Base-by-base conservation (phyloP, 2,113 vertebrate genomes). In the Pyxicephalus adspersus region DNA sequence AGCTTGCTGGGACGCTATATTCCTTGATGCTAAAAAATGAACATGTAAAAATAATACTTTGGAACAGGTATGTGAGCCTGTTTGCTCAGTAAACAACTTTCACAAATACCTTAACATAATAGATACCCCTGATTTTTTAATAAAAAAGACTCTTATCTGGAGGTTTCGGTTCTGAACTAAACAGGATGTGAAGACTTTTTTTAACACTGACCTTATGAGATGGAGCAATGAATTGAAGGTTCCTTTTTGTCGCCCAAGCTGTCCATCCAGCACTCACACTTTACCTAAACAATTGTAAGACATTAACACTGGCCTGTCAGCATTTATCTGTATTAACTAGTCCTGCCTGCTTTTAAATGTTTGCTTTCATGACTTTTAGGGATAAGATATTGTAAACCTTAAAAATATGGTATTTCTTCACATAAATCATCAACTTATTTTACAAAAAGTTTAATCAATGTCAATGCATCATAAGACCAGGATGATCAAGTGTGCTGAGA, bases 201-300 rank as follows among this genome's bases (percentile, higher is more conserved):
- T 52, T 3, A 45, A 45, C 15, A 45, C 9, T 45, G 11, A 6
- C 11, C 11, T 45, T 16, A 58, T 31, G 55, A 73, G 52, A 29
- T 28, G 17, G 70, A 34, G 54, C 23, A 38, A 29, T 19, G 0
- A 73, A 29, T 9, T 34, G 29, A 28, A 23, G 54, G 22, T 20
- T 58, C 29, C 29, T 8, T n/a, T 15, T 29, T 29, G 26, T 22
- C 25, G 50, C 34, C 13, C 15, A 22, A 23, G 34, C 54, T 1
- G 5, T 73, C 52, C 23, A 18, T n/a, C 28, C 17, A 34, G 55
- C 20, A 11, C 52, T 22, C 25, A 17, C 20, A 2, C 18, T 19
- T 57, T 23, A 74, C 60, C 29, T 18, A 74, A 57, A 58, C 52
- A 73, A 22, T 57, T 55, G 25, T 8, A 60, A 74, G 2, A 51